phyloP scores from a whole-genome alignment of 2,113 vertebrate species.

The Microtus ochrogaster region DNA sequence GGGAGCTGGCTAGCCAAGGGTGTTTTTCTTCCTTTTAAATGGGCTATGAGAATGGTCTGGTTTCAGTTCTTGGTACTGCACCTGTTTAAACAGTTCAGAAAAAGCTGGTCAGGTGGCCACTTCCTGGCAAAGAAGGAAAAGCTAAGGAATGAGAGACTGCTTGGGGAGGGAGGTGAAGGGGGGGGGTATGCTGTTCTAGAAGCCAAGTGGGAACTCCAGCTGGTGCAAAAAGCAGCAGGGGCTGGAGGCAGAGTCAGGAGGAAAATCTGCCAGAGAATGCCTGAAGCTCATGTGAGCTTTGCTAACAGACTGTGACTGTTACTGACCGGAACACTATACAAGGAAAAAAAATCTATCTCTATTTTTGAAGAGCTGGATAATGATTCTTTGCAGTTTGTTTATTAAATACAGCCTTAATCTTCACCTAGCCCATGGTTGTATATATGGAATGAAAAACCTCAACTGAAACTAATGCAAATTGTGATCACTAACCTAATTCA shows the following conservation, averaged over 20 bases:
- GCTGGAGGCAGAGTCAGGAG: constrained; percentile 51
- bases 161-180: not conserved
- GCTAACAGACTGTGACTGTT: not conserved
- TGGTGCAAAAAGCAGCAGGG: constrained; percentile 83
- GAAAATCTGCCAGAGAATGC: constrained; percentile 70
- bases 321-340: not conserved
- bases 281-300: not conserved
- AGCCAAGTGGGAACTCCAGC: constrained; percentile 82
- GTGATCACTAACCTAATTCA: not conserved
- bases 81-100: constrained; percentile 96
- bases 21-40: constrained; percentile 98
- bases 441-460: constrained; percentile 46
- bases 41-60: constrained; percentile 95
- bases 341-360: constrained; percentile 35
- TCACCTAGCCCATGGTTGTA: not conserved
- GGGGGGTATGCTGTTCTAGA: constrained; percentile 65
- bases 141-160: constrained; percentile 82
- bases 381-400: not conserved
- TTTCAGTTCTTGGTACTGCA: constrained; percentile 98
- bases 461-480: constrained; percentile 17
- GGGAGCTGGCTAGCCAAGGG: constrained; percentile 90
- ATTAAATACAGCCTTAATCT: constrained; percentile 38
- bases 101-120: constrained; percentile 86
- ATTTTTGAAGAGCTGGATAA: not conserved
- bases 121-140: constrained; percentile 84